phyloP scores from a whole-genome alignment of 2,113 vertebrate genomes.

The Sinosuthora webbiana region DNA sequence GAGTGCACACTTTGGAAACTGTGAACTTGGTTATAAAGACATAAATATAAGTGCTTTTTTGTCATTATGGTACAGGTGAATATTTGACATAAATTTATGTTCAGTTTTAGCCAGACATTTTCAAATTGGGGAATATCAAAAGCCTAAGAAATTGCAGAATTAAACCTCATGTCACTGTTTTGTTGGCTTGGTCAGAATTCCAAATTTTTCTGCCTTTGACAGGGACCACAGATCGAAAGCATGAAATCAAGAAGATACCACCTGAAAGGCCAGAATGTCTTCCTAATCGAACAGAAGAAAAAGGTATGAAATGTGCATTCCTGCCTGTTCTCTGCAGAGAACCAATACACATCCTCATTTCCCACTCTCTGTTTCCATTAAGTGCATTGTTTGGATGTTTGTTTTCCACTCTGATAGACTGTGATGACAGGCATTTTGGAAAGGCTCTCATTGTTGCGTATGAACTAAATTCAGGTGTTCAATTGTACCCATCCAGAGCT shows the following conservation, averaged over 20 bases:
- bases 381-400: neutral
- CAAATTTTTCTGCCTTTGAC: neutral
- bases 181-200: neutral
- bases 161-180: neutral
- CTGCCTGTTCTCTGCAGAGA: neutral
- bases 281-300: conserved; percentile 87
- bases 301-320: conserved; percentile 81
- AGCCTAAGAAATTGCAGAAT: neutral
- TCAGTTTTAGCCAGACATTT: neutral
- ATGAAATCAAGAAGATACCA: conserved; percentile 90
- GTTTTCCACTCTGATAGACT: neutral
- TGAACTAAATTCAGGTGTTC: neutral
- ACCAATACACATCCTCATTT: neutral
- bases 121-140: neutral
- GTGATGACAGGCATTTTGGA: neutral
- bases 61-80: neutral
- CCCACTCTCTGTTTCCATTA: neutral
- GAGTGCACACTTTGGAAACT: neutral
- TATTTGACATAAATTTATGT: neutral
- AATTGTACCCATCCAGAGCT: neutral
- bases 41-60: neutral
- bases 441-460: neutral
- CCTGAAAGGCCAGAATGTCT: conserved; percentile 93
- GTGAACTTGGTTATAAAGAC: neutral
- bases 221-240: conserved; percentile 86